These are phyloP conservation scores for Pseudococcus jackbeardsleyi DNA, from an alignment of 2,888 invertebrate species.

Conservation along the genomic window DNA sequence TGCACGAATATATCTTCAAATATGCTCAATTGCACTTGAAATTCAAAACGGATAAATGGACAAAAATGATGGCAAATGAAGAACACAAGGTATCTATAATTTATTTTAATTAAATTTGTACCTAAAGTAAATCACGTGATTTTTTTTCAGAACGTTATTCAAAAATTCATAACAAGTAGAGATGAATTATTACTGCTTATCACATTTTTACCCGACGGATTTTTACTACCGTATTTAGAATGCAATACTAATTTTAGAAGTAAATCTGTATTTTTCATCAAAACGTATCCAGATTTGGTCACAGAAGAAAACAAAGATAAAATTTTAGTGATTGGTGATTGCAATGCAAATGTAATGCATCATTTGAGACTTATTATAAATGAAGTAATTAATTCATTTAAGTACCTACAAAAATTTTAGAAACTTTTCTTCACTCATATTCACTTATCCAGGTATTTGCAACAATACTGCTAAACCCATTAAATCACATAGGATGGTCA, in stretches of 20 bases:
- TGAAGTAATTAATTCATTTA: conserved; percentile 18
- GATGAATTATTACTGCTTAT: conserved; percentile 29
- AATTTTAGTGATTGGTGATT: conserved; percentile 54
- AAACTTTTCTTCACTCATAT: not conserved
- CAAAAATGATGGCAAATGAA: conserved; percentile 63
- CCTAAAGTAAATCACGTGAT: not conserved
- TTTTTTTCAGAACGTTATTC: not conserved
- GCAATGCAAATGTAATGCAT: conserved; percentile 24
- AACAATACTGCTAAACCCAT: conserved; percentile 47
- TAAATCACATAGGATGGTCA: conserved; percentile 57
- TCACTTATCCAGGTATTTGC: conserved; percentile 17
- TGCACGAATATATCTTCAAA: conserved; percentile 35
- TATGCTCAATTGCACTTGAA: conserved; percentile 41
- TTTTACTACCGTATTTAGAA: conserved; percentile 50
- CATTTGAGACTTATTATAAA: conserved; percentile 53
- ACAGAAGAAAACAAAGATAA: conserved; percentile 55
- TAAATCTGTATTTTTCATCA: conserved; percentile 59
- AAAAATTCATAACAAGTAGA: conserved; percentile 9
- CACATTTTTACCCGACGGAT: conserved; percentile 53
- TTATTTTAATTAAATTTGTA: not conserved
- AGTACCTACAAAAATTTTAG: not conserved
- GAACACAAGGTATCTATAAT: conserved; percentile 51
- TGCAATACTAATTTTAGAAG: conserved; percentile 16
- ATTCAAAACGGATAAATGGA: conserved; percentile 63
- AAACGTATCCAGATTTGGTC: conserved; percentile 15